Percentiles rank a stretch among this genome's conserved stretches.
Conservation (phyloP, 2,113 vertebrate species). For the Bambusicola thoracicus region DNA sequence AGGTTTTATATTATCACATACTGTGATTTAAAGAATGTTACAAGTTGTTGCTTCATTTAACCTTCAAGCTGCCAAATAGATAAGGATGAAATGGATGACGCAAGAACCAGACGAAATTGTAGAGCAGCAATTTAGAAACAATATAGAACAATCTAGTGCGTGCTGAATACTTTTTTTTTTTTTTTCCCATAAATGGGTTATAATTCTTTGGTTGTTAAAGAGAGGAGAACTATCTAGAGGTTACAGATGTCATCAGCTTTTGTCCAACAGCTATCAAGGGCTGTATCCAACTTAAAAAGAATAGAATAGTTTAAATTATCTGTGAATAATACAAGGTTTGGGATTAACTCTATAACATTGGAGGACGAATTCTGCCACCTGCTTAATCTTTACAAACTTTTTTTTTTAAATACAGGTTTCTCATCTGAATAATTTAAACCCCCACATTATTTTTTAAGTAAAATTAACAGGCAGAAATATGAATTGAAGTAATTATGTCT, state of each 20-base stretch:
- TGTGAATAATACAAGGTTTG: constrained; percentile 5
- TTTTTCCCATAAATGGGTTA: background rate
- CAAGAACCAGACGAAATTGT: background rate
- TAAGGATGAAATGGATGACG: background rate
- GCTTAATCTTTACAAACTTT: background rate
- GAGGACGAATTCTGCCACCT: constrained; percentile 10
- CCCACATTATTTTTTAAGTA: background rate
- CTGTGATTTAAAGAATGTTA: background rate
- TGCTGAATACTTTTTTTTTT: background rate
- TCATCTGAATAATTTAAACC: background rate
- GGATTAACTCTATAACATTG: background rate
- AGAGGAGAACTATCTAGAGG: background rate
- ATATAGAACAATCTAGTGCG: background rate
- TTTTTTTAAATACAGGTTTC: background rate
- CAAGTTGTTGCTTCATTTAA: background rate
- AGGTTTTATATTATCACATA: background rate
- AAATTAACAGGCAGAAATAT: background rate
- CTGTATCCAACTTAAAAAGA: constrained; percentile 42
- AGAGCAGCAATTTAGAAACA: background rate
- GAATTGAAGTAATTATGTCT: background rate
- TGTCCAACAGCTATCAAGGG: constrained; percentile 39
- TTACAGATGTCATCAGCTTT: constrained; percentile 60
- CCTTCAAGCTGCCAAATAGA: background rate
- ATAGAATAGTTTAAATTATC: constrained; percentile 40
- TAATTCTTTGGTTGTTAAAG: background rate